Base-by-base conservation (phyloP, 1,140 invertebrate species). In the Phymorhynchus buccinoides region DNA sequence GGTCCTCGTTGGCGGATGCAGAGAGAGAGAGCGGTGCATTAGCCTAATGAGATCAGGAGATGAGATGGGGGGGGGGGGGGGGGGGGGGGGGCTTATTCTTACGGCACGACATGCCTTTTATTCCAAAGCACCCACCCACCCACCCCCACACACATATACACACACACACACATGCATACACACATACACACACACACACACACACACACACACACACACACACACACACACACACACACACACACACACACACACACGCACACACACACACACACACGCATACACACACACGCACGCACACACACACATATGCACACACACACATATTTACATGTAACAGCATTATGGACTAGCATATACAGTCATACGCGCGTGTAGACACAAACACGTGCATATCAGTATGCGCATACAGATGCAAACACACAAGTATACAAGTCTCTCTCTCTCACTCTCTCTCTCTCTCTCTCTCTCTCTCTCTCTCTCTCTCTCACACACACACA, bases 371-470 rank as follows among this genome's bases (percentile, higher is more conserved):
- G 66, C 66, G 27, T 32, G 27, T 7, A 68, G 9, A 68, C 66
- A 68, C 66, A 68, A 7, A 68, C 66, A 68, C 66, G n/a, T 27
- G n/a, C 66, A 68, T 27, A 68, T 27, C 7, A 7, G n/a, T 27
- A 68, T 27, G n/a, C 66, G n/a, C 66, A 68, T 27, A 68, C 75
- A 77, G 18, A 77, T 12, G 27, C 77, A 79, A 37, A 79, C 77
- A 79, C 44, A 48, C 44, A 48, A 6, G 18, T 18, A 48, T 18
- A 48, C 44, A 48, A 6, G 18, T 18, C 6, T 18, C 44, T 9
- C 44, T 48, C 44, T 9, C 44, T 48, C 44, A 48, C 73, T 1
- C 32, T 3, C 73, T 1, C 73, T 32, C 16, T 1, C 73, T 32
- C 73, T 3, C 73, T 32, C 73, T 32, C 32, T 7, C 27, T 18